phyloP scores from a whole-genome alignment of 2,888 invertebrate species.

The Drepana falcataria region DNA sequence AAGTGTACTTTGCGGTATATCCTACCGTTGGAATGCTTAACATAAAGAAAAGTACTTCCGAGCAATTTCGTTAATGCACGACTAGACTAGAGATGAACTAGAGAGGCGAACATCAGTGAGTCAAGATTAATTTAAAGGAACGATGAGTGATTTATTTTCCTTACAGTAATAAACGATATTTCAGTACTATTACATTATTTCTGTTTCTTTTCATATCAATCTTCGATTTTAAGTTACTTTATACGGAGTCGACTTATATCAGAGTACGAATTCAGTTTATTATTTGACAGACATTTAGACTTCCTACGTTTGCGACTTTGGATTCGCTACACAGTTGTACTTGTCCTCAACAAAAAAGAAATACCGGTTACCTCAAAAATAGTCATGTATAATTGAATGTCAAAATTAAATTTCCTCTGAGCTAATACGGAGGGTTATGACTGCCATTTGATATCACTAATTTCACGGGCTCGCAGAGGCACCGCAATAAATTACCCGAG shows the following conservation, averaged over 20 bases:
- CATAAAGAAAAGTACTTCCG: slow-evolving; percentile 67
- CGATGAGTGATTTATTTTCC: no score
- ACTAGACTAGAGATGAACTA: slow-evolving; percentile 49
- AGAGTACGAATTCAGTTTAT: no score
- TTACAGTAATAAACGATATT: no score
- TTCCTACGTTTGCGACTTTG: no score
- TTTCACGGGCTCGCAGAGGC: slow-evolving; percentile 53
- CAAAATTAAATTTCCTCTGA: slow-evolving; percentile 44
- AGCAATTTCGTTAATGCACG: slow-evolving; percentile 72
- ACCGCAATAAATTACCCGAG: slow-evolving; percentile 62
- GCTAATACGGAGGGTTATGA: slow-evolving; percentile 46
- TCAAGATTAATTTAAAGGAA: no score
- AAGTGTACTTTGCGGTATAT: slow-evolving; percentile 46
- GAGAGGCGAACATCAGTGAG: slow-evolving; percentile 4
- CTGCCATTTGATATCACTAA: slow-evolving; percentile 65
- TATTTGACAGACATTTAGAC: no score
- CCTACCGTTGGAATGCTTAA: slow-evolving; percentile 43
- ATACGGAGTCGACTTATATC: no score
- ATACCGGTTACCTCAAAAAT: slow-evolving; percentile 1
- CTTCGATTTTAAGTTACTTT: no score
- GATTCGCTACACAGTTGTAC: no score
- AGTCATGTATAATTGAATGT: slow-evolving; percentile 38
- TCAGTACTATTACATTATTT: no score
- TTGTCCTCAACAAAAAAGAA: no score
- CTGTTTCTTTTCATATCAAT: no score